Evolutionary conservation across 1,140 invertebrate genomes (phyloP).

Genomic region (Drosophila aff.): DNA sequence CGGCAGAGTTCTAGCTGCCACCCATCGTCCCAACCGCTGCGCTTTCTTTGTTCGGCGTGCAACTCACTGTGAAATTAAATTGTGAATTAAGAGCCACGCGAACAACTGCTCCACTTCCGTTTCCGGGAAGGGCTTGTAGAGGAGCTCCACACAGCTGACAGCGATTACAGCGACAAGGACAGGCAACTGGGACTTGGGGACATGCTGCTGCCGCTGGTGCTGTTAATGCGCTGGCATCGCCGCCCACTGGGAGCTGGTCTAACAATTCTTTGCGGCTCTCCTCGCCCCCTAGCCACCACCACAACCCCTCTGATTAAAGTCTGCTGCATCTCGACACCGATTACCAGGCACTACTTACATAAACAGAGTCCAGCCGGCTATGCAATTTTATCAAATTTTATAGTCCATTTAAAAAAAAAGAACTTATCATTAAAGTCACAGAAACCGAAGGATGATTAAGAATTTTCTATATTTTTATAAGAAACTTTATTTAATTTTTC

Average conservation of each 20-base stretch:
- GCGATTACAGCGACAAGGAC: slow-evolving; percentile 18
- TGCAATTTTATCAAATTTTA: neutral
- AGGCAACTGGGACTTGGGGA: slow-evolving; percentile 22
- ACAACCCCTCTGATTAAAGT: neutral
- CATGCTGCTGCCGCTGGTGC: slow-evolving; percentile 8
- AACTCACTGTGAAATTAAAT: slow-evolving; percentile 77
- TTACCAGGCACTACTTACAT: neutral
- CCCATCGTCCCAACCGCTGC: slow-evolving; percentile 17
- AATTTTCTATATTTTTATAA: neutral
- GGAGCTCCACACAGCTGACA: slow-evolving; percentile 10
- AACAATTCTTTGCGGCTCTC: slow-evolving; percentile 44
- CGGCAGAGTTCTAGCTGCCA: neutral
- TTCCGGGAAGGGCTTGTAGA: slow-evolving; percentile 7
- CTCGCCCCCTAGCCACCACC: too few species aligned
- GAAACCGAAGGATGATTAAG: neutral
- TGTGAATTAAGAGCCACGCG: slow-evolving; percentile 69
- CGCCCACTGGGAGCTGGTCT: slow-evolving; percentile 42
- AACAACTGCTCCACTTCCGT: slow-evolving; percentile 13
- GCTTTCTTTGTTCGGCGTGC: slow-evolving; percentile 56
- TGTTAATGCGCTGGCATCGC: slow-evolving; percentile 63
- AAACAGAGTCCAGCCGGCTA: too few species aligned
- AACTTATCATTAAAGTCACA: neutral
- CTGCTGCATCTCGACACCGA: neutral
- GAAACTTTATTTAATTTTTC: neutral
- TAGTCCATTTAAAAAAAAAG: neutral